Evolutionary conservation across 2,888 invertebrate genomes (phyloP).

Genomic region (Drosophila atripex): DNA sequence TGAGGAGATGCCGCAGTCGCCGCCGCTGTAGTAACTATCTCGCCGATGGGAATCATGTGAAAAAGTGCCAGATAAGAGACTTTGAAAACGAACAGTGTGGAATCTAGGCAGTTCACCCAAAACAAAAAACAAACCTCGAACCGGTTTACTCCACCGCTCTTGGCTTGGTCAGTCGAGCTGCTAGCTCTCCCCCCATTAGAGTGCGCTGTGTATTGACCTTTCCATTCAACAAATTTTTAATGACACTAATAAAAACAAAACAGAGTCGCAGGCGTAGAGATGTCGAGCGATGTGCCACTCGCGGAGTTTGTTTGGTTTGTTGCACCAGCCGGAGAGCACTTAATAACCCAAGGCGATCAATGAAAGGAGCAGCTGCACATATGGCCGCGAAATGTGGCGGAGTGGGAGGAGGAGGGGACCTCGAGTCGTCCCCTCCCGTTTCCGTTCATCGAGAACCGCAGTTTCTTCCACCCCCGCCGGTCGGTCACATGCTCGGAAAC

Average conservation of each 20-base stretch:
- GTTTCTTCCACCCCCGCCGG: background rate
- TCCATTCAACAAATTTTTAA: slow-evolving; percentile 58
- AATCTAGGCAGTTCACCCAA: slow-evolving; percentile 34
- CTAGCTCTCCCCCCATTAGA: slow-evolving; percentile 7
- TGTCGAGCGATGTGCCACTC: slow-evolving; percentile 28
- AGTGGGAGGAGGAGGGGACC: background rate
- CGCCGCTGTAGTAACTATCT: background rate
- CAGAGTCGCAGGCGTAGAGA: slow-evolving; percentile 10
- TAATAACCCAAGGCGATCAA: slow-evolving; percentile 3
- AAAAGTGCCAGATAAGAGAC: slow-evolving; percentile 43
- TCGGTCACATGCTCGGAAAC: slow-evolving; percentile 15
- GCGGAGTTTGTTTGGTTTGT: slow-evolving; percentile 62
- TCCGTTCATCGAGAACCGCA: slow-evolving; percentile 1
- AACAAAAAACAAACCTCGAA: slow-evolving; percentile 31
- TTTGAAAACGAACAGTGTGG: slow-evolving; percentile 44
- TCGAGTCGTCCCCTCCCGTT: slow-evolving; percentile 11
- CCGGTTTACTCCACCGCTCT: slow-evolving; percentile 51
- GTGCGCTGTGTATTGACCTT: slow-evolving; percentile 62
- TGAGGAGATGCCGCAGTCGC: background rate
- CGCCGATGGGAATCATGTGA: slow-evolving; percentile 12
- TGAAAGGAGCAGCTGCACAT: slow-evolving; percentile 3
- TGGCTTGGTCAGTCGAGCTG: slow-evolving; percentile 6
- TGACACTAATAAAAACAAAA: slow-evolving; percentile 66
- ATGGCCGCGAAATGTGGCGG: slow-evolving; percentile 11
- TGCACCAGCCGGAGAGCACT: slow-evolving; percentile 66